Evolutionary conservation across 1,140 invertebrate species (phyloP), one percentile per base, ranked within the genome.

Genomic region (Neodiprion fabricii): DNA sequence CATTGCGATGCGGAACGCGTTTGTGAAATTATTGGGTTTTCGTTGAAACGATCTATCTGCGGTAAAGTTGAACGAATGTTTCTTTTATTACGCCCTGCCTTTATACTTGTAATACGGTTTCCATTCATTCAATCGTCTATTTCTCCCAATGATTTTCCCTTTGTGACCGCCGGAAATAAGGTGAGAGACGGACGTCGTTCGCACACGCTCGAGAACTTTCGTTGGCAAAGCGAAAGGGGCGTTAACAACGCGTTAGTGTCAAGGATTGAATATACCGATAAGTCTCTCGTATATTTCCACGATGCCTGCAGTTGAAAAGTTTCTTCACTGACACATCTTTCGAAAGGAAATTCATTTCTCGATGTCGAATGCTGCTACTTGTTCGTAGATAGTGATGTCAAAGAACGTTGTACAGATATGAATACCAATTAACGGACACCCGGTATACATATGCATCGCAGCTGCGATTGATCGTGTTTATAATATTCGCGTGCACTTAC

Each of bases 11-110:
- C 75, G 76, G 75, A 74, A 76, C 79, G 72, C 75, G 78, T 81
- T 84, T 83, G 79, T 78, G 80, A 79, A 85, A 85, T 86, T 83
- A 83, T 85, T 80, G 80, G 77, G 80, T 82, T 85, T 85, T 75
- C 79, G 76, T 76, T 70, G 80, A 75, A 70, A 74, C 76, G 76
- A 82, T 84, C 80, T 67, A 73, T 73, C 68, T 23, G 65, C n/a
- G 17, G 66, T 70, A n/a, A 74, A 74, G 50, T 61, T 74, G 12
- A 68, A 17, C 67, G 48, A 17, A 49, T 73, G 67, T 61, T 14
- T 48, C 48, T 23, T 53, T 23, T 9, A 14, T 11, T 28, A 7
- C n/a, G 28, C 28, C 28, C 28, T 40, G 28, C 5, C 1, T 53
- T 21, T 23, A 7, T 17, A 40, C 49, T 61, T 8, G 4, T 21